Percentiles rank a stretch among this genome's conserved stretches.
phyloP scores from a whole-genome alignment of 2,888 invertebrate species.

The Mythimna lalbum region DNA sequence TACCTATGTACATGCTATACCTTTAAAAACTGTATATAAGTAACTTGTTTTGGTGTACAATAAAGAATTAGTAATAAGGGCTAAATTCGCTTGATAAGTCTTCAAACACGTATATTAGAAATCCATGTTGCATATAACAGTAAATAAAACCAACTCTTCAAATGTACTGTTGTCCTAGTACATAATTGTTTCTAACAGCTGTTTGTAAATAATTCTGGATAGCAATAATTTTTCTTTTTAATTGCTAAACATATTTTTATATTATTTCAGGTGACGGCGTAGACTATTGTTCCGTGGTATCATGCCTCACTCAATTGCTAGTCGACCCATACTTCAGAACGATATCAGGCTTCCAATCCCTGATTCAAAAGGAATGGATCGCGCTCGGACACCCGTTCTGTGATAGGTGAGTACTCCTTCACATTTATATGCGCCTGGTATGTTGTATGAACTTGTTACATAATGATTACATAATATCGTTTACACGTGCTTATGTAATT shows the following conservation, averaged over 20 bases:
- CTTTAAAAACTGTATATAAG: no score
- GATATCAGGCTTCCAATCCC: slow-evolving; percentile 96
- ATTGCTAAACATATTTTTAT: background rate
- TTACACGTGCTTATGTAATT: no score
- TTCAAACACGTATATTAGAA: background rate
- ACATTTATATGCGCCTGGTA: slow-evolving; percentile 26
- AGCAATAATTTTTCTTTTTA: background rate
- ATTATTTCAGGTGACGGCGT: slow-evolving; percentile 93
- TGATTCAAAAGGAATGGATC: slow-evolving; percentile 98
- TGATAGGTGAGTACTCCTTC: slow-evolving; percentile 81
- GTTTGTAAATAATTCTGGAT: slow-evolving; percentile 9
- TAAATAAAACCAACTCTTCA: background rate
- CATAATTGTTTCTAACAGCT: slow-evolving; percentile 1
- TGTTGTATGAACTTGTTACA: slow-evolving; percentile 1
- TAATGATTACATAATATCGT: background rate
- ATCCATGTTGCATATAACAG: background rate
- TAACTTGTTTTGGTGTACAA: no score
- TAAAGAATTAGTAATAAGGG: background rate
- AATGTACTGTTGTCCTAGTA: slow-evolving; percentile 13
- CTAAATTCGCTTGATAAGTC: background rate
- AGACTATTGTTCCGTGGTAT: slow-evolving; percentile 96
- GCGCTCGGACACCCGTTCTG: slow-evolving; percentile 97
- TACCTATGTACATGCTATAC: no score
- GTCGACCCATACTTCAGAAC: slow-evolving; percentile 96
- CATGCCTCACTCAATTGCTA: slow-evolving; percentile 96